phyloP scores from a whole-genome alignment of 1,140 invertebrate species.

The Philopotamus ludificatus region DNA sequence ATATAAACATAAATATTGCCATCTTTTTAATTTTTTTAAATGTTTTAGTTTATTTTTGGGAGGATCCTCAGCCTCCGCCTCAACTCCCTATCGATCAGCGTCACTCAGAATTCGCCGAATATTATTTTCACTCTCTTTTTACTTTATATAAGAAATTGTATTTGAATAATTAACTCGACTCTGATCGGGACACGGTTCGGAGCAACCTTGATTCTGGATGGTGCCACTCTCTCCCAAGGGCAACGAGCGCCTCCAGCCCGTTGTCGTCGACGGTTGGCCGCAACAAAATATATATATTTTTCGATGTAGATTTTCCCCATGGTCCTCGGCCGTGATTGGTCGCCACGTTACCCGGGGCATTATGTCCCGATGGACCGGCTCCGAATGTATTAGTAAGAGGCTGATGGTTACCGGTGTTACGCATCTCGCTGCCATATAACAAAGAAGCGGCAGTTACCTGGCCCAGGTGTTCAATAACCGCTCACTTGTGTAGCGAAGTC shows the following conservation, averaged over 20 bases:
- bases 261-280: background rate
- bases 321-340: background rate
- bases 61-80: too few relatives aligned
- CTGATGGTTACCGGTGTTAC: constrained; percentile 30
- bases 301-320: background rate
- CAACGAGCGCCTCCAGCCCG: background rate
- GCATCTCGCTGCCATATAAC: constrained; percentile 31
- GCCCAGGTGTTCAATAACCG: constrained; percentile 31
- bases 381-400: constrained; percentile 21
- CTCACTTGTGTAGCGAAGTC: constrained; percentile 9
- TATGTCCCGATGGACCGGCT: constrained; percentile 17
- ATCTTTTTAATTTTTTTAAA: too few relatives aligned
- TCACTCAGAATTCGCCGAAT: too few relatives aligned
- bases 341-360: constrained; percentile 17
- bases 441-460: constrained; percentile 31
- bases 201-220: too few relatives aligned
- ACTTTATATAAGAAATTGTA: too few relatives aligned
- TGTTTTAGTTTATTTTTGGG: too few relatives aligned
- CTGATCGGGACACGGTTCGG: too few relatives aligned
- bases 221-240: too few relatives aligned
- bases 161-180: too few relatives aligned
- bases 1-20: too few relatives aligned
- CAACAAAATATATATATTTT: background rate
- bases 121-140: too few relatives aligned
- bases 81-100: too few relatives aligned